These are phyloP conservation scores for Elaphurus davidianus DNA, from an alignment of 2,113 vertebrate species.

Conservation along the genomic window DNA sequence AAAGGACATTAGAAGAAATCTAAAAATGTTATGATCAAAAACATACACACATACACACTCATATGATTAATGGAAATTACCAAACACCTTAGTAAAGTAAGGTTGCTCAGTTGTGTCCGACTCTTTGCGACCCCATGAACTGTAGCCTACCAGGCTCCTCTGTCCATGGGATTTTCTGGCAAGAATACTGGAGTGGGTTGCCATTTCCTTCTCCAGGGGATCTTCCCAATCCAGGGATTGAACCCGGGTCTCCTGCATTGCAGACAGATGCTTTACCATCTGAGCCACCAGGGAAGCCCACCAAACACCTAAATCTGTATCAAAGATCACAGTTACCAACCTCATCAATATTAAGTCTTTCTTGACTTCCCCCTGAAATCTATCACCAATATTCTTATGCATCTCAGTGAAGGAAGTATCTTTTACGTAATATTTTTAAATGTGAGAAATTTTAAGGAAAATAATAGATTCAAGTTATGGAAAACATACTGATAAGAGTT, in stretches of 20 bases:
- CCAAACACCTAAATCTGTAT: not conserved
- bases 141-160: no score
- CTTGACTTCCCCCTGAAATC: not conserved
- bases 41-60: not conserved
- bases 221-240: no score
- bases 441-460: not conserved
- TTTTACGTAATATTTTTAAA: not conserved
- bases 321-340: not conserved
- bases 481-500: not conserved
- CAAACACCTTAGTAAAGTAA: not conserved
- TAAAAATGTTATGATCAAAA: not conserved
- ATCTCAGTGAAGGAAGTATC: not conserved
- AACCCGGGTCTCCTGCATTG: no score
- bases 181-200: no score
- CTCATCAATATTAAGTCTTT: not conserved
- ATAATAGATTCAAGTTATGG: not conserved
- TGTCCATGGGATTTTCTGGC: no score
- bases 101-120: no score
- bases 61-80: not conserved
- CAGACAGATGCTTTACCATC: no score
- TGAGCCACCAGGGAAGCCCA: not conserved
- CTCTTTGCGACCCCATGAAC: no score
- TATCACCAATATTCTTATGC: not conserved
- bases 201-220: no score
- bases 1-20: not conserved